Percentiles rank a stretch among this genome's conserved stretches.
Evolutionary conservation across 2,113 vertebrate genomes (phyloP).

Genomic region (Anser cygnoides): DNA sequence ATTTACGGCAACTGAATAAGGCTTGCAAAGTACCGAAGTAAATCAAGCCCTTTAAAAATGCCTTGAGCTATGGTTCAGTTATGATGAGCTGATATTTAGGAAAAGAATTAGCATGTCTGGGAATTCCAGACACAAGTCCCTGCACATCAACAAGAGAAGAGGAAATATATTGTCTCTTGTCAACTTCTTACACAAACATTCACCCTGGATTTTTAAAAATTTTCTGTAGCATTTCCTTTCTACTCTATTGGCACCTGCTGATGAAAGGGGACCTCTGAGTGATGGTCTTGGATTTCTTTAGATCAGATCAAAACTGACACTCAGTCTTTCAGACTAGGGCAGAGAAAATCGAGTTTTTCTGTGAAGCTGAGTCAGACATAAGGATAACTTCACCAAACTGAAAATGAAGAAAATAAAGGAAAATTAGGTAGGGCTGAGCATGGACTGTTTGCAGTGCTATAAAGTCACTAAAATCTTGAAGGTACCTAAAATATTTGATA

Average conservation of each 20-base stretch:
- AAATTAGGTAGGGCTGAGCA: not conserved
- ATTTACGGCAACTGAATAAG: not conserved
- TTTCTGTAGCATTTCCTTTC: constrained; percentile 2
- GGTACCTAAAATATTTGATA: constrained; percentile 70
- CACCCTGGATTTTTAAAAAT: not conserved
- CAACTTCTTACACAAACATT: not conserved
- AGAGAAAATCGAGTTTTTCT: not conserved
- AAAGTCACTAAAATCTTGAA: constrained; percentile 63
- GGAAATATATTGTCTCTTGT: not conserved
- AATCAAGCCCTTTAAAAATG: not conserved
- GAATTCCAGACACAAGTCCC: not conserved
- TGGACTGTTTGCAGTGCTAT: not conserved
- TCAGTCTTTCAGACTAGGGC: not conserved
- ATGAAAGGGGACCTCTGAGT: constrained; percentile 2
- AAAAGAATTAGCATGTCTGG: not conserved
- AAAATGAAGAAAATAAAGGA: not conserved
- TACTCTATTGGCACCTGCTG: not conserved
- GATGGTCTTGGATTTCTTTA: not conserved
- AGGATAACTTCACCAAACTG: not conserved
- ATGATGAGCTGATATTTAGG: not conserved
- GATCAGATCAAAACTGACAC: constrained; percentile 8
- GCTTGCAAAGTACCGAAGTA: not conserved
- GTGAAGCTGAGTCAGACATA: not conserved
- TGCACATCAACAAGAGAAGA: not conserved
- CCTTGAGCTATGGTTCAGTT: not conserved